phyloP scores from a whole-genome alignment of 2,113 vertebrate genomes.

The Anhinga rufa region DNA sequence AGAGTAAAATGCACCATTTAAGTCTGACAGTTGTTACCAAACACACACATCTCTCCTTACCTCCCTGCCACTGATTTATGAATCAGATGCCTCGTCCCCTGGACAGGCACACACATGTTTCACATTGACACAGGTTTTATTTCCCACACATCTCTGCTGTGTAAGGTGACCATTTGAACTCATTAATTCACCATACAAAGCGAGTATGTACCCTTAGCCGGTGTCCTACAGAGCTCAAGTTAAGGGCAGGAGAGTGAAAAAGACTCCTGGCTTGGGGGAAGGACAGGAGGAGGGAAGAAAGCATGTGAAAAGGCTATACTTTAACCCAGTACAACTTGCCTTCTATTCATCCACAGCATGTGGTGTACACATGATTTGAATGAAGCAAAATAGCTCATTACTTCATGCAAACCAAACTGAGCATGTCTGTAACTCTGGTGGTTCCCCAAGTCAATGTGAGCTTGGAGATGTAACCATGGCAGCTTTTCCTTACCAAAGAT shows the following conservation, averaged over 20 bases:
- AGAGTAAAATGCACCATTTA: slow-evolving; percentile 27
- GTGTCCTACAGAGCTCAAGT: not conserved
- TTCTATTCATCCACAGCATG: not conserved
- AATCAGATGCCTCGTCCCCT: not conserved
- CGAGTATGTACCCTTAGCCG: not conserved
- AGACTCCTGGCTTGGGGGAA: not conserved
- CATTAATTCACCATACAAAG: slow-evolving; percentile 40
- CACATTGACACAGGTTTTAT: slow-evolving; percentile 45
- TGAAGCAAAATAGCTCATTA: not conserved
- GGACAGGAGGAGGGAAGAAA: not conserved
- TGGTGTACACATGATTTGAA: not conserved
- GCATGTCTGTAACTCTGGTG: not conserved
- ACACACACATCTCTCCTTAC: slow-evolving; percentile 10
- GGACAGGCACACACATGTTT: slow-evolving; percentile 24
- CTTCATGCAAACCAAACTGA: not conserved
- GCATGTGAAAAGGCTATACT: not conserved
- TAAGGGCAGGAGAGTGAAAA: not conserved
- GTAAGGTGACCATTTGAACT: slow-evolving; percentile 40
- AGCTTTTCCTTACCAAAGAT: not conserved
- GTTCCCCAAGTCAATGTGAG: not conserved
- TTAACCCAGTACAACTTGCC: not conserved
- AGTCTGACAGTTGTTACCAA: not conserved
- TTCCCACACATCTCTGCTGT: slow-evolving; percentile 21
- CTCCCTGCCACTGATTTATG: slow-evolving; percentile 30
- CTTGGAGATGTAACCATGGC: not conserved